phyloP scores from a whole-genome alignment of 2,888 invertebrate species.

The Lordiphosa andalusiaca region DNA sequence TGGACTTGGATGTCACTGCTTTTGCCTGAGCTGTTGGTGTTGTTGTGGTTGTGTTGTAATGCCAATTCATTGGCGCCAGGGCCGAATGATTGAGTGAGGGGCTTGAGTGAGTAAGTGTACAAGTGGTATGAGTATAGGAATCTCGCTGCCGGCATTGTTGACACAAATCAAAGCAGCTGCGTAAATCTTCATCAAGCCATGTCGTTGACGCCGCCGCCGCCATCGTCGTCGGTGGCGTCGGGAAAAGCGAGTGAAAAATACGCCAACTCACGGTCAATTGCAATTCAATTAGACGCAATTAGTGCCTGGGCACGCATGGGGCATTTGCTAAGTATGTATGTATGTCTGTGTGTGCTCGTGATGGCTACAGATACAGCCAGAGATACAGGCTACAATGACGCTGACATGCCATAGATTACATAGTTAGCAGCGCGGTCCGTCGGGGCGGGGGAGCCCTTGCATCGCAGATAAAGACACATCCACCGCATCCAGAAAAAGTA shows the following conservation, averaged over 20 bases:
- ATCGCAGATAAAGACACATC: slow-evolving; percentile 40
- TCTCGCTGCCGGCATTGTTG: slow-evolving; percentile 51
- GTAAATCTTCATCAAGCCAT: slow-evolving; percentile 70
- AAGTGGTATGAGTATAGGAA: slow-evolving; percentile 22
- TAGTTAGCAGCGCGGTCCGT: slow-evolving; percentile 40
- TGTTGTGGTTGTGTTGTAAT: slow-evolving; percentile 17
- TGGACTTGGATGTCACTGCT: slow-evolving; percentile 15
- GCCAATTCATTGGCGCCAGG: slow-evolving; percentile 52
- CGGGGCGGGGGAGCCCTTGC: slow-evolving; percentile 13
- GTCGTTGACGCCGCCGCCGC: slow-evolving; percentile 25
- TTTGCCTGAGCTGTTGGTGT: slow-evolving; percentile 1
- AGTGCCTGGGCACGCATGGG: slow-evolving; percentile 58
- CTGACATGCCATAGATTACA: slow-evolving; percentile 65
- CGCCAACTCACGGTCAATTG: slow-evolving; percentile 76
- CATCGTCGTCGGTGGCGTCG: slow-evolving; percentile 40
- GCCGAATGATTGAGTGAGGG: slow-evolving; percentile 40
- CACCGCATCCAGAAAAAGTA: slow-evolving; percentile 52
- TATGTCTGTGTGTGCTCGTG: slow-evolving; percentile 19
- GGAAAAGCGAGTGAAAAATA: slow-evolving; percentile 68
- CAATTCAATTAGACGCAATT: slow-evolving; percentile 75
- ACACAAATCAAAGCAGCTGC: slow-evolving; percentile 71
- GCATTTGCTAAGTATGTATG: slow-evolving; percentile 22
- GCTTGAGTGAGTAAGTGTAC: slow-evolving; percentile 33
- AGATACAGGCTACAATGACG: slow-evolving; percentile 31
- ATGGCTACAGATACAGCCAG: slow-evolving; percentile 30